A percentile compares a stretch with the other conserved stretches of the same genome.
phyloP scores from a whole-genome alignment of 2,888 invertebrate genomes.

The Mythimna vitellina region DNA sequence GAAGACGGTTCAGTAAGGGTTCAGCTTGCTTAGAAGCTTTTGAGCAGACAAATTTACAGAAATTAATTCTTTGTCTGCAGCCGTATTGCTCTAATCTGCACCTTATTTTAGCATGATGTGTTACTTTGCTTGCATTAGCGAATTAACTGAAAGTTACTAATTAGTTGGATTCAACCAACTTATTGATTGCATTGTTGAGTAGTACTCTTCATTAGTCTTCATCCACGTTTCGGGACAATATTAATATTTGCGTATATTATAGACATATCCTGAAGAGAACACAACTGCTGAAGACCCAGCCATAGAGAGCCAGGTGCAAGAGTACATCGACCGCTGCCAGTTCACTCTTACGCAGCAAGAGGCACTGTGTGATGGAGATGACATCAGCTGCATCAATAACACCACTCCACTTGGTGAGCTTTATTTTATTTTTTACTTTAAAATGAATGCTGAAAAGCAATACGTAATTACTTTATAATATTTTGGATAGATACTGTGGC shows the following conservation, averaged over 20 bases:
- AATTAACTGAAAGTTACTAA: no score
- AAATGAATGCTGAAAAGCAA: no score
- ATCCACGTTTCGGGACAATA: not conserved
- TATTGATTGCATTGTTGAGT: not conserved
- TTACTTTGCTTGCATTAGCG: no score
- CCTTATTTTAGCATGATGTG: no score
- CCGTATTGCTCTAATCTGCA: no score
- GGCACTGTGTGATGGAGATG: conserved; percentile 84
- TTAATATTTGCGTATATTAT: not conserved
- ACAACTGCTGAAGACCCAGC: conserved; percentile 77
- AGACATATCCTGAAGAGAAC: conserved; percentile 76
- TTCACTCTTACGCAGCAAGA: conserved; percentile 84
- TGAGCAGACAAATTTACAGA: no score
- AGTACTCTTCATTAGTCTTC: not conserved
- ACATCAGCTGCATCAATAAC: conserved; percentile 72
- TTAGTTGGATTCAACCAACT: no score
- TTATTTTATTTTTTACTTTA: not conserved
- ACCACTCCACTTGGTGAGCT: conserved; percentile 71
- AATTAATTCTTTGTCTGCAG: no score
- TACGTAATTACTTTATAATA: no score
- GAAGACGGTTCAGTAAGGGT: no score
- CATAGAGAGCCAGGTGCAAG: conserved; percentile 75
- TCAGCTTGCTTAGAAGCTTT: no score
- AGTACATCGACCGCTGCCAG: conserved; percentile 82
- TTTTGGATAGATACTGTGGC: no score